phyloP scores from a whole-genome alignment of 2,113 vertebrate species.

The Pterocles orientalis region DNA sequence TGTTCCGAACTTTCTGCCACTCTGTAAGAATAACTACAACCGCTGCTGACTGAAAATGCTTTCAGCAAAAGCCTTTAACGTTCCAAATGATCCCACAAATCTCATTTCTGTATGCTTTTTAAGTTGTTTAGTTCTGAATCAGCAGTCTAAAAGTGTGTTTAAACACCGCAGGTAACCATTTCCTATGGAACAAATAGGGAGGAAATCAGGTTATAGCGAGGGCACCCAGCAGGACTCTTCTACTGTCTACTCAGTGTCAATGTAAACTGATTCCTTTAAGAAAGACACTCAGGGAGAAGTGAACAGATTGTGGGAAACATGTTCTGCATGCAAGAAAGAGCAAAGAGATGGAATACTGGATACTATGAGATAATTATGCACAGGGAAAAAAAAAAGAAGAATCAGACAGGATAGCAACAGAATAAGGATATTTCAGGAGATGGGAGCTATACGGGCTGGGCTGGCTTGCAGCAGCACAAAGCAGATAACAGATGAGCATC shows the following conservation, averaged over 20 bases:
- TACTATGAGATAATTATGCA: slow-evolving; percentile 80
- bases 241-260: slow-evolving; percentile 80
- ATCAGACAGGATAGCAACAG: slow-evolving; percentile 12
- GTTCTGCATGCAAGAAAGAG: slow-evolving; percentile 81
- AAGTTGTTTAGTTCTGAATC: slow-evolving; percentile 80
- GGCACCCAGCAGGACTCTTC: slow-evolving; percentile 81
- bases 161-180: slow-evolving; percentile 78
- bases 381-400: slow-evolving; percentile 7
- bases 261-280: slow-evolving; percentile 82
- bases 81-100: slow-evolving; percentile 73
- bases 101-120: slow-evolving; percentile 72
- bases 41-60: slow-evolving; percentile 63
- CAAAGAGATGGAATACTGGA: slow-evolving; percentile 73
- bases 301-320: slow-evolving; percentile 85
- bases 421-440: slow-evolving; percentile 62
- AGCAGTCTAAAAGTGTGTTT: slow-evolving; percentile 78
- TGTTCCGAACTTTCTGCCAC: slow-evolving; percentile 49
- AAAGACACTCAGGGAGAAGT: slow-evolving; percentile 80
- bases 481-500: slow-evolving; percentile 42
- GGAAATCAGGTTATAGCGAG: slow-evolving; percentile 83
- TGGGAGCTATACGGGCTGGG: neutral
- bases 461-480: slow-evolving; percentile 48
- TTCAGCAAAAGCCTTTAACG: slow-evolving; percentile 54
- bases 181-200: slow-evolving; percentile 80
- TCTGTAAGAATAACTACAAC: slow-evolving; percentile 60